A percentile compares a stretch with the other conserved stretches of the same genome.
Evolutionary conservation across 2,797 vertebrate genomes (phyloP).

Genomic region (Pachyuromys duprasi): DNA sequence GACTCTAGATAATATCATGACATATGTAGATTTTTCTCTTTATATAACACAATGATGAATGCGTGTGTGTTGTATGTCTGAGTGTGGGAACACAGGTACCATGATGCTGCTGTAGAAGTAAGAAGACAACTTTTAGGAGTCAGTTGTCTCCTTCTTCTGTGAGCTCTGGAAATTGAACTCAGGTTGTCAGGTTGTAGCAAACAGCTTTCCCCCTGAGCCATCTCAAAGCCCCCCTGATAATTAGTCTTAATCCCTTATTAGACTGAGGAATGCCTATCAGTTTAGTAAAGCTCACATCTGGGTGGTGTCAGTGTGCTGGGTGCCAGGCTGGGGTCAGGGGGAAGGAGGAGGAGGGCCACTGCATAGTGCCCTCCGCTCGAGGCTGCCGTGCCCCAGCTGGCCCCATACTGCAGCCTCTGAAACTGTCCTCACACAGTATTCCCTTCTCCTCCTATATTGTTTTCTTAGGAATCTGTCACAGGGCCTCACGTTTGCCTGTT

Average conservation of each 20-base stretch:
- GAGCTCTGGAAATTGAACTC: not conserved
- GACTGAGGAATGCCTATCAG: not conserved
- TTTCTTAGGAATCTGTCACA: not conserved
- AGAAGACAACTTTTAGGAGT: not conserved
- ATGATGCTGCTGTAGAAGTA: not conserved
- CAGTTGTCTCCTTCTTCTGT: not conserved
- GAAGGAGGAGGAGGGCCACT: not conserved
- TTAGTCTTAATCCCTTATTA: not conserved
- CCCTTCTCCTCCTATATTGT: not conserved
- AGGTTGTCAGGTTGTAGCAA: not conserved
- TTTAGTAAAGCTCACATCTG: not conserved
- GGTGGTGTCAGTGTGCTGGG: not conserved
- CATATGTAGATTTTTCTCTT: conserved; percentile 27
- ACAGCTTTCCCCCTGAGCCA: not conserved
- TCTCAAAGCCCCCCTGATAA: not conserved
- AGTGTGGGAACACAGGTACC: not conserved
- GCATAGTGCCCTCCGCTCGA: not conserved
- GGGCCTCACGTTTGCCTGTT: too few relatives aligned
- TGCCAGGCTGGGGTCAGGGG: not conserved
- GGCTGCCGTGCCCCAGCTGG: not conserved
- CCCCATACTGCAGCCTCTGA: not conserved
- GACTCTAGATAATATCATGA: not conserved
- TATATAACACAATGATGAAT: not conserved
- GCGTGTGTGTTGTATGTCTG: not conserved
- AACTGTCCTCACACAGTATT: too few relatives aligned